These are phyloP conservation scores for Zalophus californianus DNA, from an alignment of 2,797 vertebrate species.

Conservation along the genomic window DNA sequence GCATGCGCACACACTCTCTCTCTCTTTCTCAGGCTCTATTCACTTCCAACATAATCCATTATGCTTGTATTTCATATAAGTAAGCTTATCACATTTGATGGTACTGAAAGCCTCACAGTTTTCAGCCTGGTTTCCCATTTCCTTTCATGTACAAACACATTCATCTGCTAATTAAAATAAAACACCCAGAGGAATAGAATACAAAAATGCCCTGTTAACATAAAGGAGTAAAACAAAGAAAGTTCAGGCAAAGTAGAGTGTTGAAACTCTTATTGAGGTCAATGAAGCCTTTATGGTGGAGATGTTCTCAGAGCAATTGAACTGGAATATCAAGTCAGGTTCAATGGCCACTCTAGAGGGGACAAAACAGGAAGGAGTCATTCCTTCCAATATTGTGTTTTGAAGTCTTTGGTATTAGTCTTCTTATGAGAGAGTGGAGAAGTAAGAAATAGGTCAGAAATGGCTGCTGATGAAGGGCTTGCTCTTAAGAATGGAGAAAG, in stretches of 20 bases:
- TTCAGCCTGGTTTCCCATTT: constrained; percentile 59
- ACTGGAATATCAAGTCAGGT: constrained; percentile 85
- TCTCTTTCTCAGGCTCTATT: background rate
- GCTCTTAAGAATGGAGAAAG: background rate
- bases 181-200: constrained; percentile 59
- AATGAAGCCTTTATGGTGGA: background rate
- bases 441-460: background rate
- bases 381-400: background rate
- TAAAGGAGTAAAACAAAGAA: constrained; percentile 46
- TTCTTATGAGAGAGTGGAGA: background rate
- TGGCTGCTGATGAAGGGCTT: background rate
- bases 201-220: constrained; percentile 60
- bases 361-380: constrained; percentile 84
- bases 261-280: constrained; percentile 44
- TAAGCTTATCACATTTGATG: constrained; percentile 42
- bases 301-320: constrained; percentile 89
- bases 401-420: background rate
- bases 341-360: constrained; percentile 85
- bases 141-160: constrained; percentile 71
- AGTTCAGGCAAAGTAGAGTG: background rate
- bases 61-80: constrained; percentile 7
- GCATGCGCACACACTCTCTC: background rate
- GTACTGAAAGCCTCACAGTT: constrained; percentile 17
- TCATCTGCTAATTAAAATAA: constrained; percentile 77
- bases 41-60: background rate